Conservation (phyloP, 2,797 vertebrate genomes). For the Echeneis naucrates region DNA sequence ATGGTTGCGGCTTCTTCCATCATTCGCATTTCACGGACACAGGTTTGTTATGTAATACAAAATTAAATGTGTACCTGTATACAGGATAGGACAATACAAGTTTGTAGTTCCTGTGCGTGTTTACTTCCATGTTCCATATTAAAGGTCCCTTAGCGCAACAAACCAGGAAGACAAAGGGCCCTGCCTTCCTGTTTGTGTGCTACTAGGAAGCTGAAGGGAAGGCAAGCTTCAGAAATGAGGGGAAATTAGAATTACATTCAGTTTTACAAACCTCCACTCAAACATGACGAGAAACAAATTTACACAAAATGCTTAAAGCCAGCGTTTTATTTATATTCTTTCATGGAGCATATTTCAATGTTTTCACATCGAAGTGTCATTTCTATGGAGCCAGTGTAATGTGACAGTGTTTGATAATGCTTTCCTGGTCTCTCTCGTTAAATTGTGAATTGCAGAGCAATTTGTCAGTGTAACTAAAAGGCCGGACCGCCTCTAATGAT, state of each 20-base stretch:
- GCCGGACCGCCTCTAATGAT: slow-evolving; percentile 14
- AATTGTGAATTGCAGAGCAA: slow-evolving; percentile 14
- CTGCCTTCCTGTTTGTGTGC: slow-evolving; percentile 79
- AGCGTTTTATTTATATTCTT: neutral
- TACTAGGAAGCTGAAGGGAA: slow-evolving; percentile 62
- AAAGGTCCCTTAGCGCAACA: slow-evolving; percentile 54
- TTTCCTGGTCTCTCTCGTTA: slow-evolving; percentile 29
- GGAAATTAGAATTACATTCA: slow-evolving; percentile 43
- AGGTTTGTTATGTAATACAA: neutral
- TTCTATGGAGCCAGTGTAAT: slow-evolving; percentile 15
- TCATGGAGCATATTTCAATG: neutral
- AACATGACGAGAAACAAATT: slow-evolving; percentile 15
- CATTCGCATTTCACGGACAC: neutral
- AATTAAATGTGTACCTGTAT: slow-evolving; percentile 10
- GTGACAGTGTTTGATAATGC: slow-evolving; percentile 27
- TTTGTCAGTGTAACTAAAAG: slow-evolving; percentile 30
- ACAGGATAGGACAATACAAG: slow-evolving; percentile 18
- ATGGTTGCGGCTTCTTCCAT: neutral
- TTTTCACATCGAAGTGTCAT: slow-evolving; percentile 12
- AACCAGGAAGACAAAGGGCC: slow-evolving; percentile 70
- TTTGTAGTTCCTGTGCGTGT: slow-evolving; percentile 38
- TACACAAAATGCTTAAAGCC: neutral
- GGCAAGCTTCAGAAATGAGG: slow-evolving; percentile 42
- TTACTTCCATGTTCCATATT: slow-evolving; percentile 52
- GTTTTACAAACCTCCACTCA: slow-evolving; percentile 14